Conservation (phyloP, 2,113 vertebrate species). For the Myocastor coypus region DNA sequence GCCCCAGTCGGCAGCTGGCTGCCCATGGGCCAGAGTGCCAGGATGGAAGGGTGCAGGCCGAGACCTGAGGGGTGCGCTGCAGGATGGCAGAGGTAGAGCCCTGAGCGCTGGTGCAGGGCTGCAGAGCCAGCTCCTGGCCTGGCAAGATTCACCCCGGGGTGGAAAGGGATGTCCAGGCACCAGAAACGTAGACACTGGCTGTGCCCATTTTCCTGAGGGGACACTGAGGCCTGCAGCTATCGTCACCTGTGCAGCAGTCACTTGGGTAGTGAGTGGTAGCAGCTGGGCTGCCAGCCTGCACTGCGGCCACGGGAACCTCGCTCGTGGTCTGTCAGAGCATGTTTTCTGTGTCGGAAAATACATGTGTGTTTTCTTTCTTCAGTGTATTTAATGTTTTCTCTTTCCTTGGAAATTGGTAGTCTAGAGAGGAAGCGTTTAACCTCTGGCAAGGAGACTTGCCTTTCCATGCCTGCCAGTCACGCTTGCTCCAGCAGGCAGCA, state of each 20-base stretch:
- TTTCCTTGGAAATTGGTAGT: not conserved
- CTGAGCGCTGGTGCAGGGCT: not conserved
- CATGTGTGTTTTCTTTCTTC: not conserved
- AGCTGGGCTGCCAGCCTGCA: not conserved
- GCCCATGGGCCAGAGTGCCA: fast-evolving
- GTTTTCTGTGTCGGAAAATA: not conserved
- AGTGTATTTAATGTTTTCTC: not conserved
- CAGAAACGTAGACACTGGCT: not conserved
- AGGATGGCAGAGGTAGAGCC: not conserved
- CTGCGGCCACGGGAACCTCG: not conserved
- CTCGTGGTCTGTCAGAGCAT: not conserved
- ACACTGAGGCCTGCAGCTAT: not conserved
- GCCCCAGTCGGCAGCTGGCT: fast-evolving
- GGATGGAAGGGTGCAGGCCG: no score
- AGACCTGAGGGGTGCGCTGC: not conserved
- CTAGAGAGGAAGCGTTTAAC: not conserved
- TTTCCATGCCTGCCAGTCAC: not conserved
- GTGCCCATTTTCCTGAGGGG: not conserved
- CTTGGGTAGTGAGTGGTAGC: not conserved
- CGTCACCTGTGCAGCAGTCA: not conserved
- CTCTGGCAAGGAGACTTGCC: not conserved
- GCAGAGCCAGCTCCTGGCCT: not conserved
- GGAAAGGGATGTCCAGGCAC: not conserved
- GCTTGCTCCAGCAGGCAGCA: not conserved
- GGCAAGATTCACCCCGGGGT: not conserved